phyloP scores from a whole-genome alignment of 1,140 invertebrate species.

The Diprion similis region DNA sequence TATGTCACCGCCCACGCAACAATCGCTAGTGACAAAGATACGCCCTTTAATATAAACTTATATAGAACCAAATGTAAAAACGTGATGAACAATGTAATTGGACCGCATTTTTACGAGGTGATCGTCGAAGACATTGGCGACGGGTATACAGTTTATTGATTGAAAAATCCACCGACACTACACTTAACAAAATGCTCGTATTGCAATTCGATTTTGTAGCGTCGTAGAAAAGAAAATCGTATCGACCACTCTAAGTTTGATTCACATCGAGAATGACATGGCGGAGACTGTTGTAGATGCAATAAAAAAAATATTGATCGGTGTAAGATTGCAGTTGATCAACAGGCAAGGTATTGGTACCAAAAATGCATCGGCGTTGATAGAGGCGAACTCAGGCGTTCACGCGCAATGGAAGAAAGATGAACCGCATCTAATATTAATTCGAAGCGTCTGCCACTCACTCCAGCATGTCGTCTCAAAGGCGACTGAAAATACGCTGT shows the following conservation, averaged over 20 bases:
- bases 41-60: background rate
- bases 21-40: slow-evolving; percentile 12
- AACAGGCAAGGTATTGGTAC: slow-evolving; percentile 32
- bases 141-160: background rate
- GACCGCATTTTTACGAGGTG: background rate
- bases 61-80: background rate
- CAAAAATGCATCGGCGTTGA: slow-evolving; percentile 26
- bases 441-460: slow-evolving; percentile 31
- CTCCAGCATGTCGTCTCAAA: slow-evolving; percentile 26
- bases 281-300: slow-evolving; percentile 3
- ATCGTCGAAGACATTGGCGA: background rate
- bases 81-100: background rate
- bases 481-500: slow-evolving; percentile 19
- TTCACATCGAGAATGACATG: background rate
- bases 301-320: slow-evolving; percentile 18
- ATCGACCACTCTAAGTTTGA: background rate
- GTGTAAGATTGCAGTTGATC: slow-evolving; percentile 22
- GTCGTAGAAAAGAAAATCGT: background rate
- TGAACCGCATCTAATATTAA: slow-evolving; percentile 24
- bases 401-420: slow-evolving; percentile 24
- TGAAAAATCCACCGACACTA: background rate
- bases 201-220: background rate
- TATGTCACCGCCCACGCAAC: slow-evolving; percentile 17
- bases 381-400: slow-evolving; percentile 27
- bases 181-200: background rate